These are phyloP conservation scores for Arnoldichthys spilopterus DNA, from an alignment of 2,797 vertebrate genomes.

Conservation along the genomic window DNA sequence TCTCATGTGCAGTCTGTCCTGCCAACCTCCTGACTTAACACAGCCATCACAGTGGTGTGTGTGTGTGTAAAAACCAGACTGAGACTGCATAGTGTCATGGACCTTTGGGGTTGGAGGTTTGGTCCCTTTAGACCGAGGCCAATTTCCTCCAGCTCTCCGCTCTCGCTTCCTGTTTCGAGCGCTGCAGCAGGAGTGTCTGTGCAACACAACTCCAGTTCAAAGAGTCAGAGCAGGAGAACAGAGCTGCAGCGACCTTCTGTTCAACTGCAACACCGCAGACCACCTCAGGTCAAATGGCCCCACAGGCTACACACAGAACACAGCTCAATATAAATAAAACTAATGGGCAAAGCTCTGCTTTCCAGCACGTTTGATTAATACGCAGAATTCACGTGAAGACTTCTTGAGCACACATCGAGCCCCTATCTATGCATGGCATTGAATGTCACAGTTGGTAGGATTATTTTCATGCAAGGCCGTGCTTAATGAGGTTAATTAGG, in stretches of 20 bases:
- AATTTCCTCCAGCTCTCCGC: conserved; percentile 78
- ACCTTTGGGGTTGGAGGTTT: conserved; percentile 72
- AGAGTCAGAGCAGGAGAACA: conserved; percentile 57
- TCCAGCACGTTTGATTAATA: conserved; percentile 53
- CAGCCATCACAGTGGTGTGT: conserved; percentile 21
- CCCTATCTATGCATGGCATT: no score
- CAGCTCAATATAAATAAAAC: conserved; percentile 57
- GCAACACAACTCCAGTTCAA: conserved; percentile 69
- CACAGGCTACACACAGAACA: conserved; percentile 48
- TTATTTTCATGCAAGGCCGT: background rate
- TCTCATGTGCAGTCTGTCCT: conserved; percentile 21
- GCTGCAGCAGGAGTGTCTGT: conserved; percentile 50
- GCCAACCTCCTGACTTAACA: conserved; percentile 32
- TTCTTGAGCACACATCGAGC: background rate
- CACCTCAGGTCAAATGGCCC: conserved; percentile 53
- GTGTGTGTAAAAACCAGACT: conserved; percentile 49
- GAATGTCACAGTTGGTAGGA: background rate
- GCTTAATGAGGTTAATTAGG: background rate
- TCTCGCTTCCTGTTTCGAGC: conserved; percentile 72
- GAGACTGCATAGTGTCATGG: conserved; percentile 63
- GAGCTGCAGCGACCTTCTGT: conserved; percentile 37
- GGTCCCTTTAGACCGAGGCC: conserved; percentile 76
- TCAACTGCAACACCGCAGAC: conserved; percentile 51
- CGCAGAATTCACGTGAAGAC: conserved; percentile 42
- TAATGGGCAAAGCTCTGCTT: conserved; percentile 51